Conservation (phyloP, 2,113 vertebrate genomes). For the Melanostigma gelatinosum region DNA sequence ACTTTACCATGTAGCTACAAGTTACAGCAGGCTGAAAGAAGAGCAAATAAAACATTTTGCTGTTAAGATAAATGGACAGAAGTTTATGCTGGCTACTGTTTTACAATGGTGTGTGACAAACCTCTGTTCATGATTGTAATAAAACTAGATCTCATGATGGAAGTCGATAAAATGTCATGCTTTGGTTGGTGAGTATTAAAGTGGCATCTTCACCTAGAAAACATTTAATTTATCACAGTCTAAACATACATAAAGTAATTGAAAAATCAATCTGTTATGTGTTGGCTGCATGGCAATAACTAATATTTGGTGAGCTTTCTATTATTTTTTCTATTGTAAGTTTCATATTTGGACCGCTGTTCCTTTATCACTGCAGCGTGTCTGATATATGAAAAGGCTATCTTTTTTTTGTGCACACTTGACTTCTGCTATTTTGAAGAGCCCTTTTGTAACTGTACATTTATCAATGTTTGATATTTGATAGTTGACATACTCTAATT, state of each 20-base stretch:
- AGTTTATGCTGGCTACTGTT: not conserved
- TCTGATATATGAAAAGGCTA: not conserved
- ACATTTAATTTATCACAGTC: not conserved
- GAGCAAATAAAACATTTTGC: not conserved
- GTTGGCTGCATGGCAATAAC: not conserved
- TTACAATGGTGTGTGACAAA: not conserved
- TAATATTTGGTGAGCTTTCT: not conserved
- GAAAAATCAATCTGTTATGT: not conserved
- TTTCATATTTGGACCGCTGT: not conserved
- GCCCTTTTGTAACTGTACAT: not conserved
- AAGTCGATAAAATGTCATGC: not conserved
- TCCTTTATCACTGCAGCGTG: conserved; percentile 7
- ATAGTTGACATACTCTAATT: not conserved
- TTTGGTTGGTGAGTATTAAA: not conserved
- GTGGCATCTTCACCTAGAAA: no score
- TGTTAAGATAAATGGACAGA: not conserved
- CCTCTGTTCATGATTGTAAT: not conserved
- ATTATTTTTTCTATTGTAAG: not conserved
- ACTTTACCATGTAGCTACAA: not conserved
- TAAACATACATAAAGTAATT: not conserved
- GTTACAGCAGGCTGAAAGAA: not conserved
- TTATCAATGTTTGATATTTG: not conserved
- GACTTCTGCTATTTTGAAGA: not conserved
- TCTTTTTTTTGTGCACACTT: not conserved
- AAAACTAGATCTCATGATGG: not conserved